Base-by-base conservation (phyloP, 92 coral and sea anemone genomes). In the Palythoa grandiflora region DNA sequence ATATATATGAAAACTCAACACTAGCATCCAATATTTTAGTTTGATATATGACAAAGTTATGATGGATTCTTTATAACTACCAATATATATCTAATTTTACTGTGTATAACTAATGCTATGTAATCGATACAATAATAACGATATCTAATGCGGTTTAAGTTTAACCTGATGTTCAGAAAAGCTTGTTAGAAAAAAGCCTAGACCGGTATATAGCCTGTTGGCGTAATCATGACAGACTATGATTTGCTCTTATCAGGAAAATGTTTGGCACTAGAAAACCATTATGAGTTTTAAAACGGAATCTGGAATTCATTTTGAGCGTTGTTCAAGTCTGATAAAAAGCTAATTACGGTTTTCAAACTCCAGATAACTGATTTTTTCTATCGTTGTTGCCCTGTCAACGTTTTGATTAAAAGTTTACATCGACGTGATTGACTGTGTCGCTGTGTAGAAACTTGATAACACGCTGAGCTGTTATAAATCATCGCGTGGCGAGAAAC, bases 361-460 rank as follows among this genome's bases (percentile, higher is more conserved):
- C 53, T 55, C 36, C 48, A 28, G 83, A 54, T 57, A 19, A 52
- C 53, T 36, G 28, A 53, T 20, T 5, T 52, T 52, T 15, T 61
- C 55, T 11, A 15, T 38, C 54, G 39, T 15, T 19, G 13, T 21
- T 71, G 44, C 74, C 75, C 60, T 81, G 71, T 47, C 86, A 81
- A 50, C 66, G 37, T 66, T 9, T 48, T 38, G 7, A 63, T 36
- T 37, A 35, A 50, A 63, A 36, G 40, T 8, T 12, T 11, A 17
- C 35, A 14, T 13, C 35, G 8, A 28, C 10, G 1, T 21, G 83
- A 52, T 54, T 77, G 83, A 54, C 68, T 21, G 61, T 5, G 52
- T 39, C 57, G n/a, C 74, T 80, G 11, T 61, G 57, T 60, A 48
- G 85, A 61, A 80, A 80, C 59, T 17, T 66, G 86, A 81, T 47